Conservation (phyloP, 2,888 invertebrate genomes). For the Bugula neritina region DNA sequence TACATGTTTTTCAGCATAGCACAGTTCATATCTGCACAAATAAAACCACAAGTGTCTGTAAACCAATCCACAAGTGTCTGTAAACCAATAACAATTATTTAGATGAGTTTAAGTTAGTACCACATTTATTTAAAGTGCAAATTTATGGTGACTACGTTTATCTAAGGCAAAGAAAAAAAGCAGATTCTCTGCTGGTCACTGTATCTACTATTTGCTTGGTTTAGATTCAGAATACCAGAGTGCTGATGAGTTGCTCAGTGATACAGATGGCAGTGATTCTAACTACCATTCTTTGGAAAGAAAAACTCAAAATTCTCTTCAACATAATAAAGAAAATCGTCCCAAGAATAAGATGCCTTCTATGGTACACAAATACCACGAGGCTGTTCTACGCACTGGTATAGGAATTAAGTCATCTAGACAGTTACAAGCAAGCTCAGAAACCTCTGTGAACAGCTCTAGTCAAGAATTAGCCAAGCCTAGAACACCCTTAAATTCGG, state of each 20-base stretch:
- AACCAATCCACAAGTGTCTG: too few species aligned
- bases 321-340: conserved; percentile 7
- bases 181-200: too few species aligned
- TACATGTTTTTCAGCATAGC: too few species aligned
- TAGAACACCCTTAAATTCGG: background rate
- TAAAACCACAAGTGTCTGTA: too few species aligned
- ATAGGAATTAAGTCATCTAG: background rate
- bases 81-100: too few species aligned
- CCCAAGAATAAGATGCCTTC: background rate
- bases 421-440: background rate
- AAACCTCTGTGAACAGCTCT: background rate
- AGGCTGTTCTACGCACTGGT: conserved; percentile 6
- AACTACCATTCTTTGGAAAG: background rate
- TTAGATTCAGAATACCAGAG: background rate
- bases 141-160: too few species aligned
- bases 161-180: too few species aligned
- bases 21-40: too few species aligned
- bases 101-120: too few species aligned
- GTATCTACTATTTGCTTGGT: background rate
- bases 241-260: background rate
- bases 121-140: too few species aligned
- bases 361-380: conserved; percentile 23
- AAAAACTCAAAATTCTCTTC: background rate
- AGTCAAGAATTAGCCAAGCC: too few species aligned
- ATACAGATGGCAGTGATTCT: background rate